phyloP scores from a whole-genome alignment of 2,113 vertebrate genomes.

The Perccottus glenii region DNA sequence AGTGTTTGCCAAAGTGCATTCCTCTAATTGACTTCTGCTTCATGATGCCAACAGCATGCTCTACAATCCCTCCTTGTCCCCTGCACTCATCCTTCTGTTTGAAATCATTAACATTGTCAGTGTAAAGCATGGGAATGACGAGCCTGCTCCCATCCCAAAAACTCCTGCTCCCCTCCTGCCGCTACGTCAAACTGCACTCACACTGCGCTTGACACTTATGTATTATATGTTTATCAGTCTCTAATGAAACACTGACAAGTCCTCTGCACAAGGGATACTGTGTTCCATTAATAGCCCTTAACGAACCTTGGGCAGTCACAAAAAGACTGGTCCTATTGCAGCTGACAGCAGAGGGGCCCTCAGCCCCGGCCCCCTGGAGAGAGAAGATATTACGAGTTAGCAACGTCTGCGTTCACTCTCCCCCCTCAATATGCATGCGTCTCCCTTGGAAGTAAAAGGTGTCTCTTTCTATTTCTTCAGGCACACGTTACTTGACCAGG shows the following conservation, averaged over 20 bases:
- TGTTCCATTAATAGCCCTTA: slow-evolving; percentile 78
- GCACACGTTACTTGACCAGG: slow-evolving; percentile 58
- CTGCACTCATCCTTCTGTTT: slow-evolving; percentile 24
- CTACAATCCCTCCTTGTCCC: slow-evolving; percentile 20
- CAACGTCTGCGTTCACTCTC: slow-evolving; percentile 56
- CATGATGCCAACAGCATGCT: slow-evolving; percentile 19
- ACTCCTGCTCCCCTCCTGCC: slow-evolving; percentile 40
- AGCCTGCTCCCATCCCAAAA: slow-evolving; percentile 59
- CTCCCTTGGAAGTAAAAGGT: slow-evolving; percentile 62
- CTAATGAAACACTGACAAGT: slow-evolving; percentile 81
- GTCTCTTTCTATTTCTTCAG: slow-evolving; percentile 69
- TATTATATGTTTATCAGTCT: slow-evolving; percentile 77
- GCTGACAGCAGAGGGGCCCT: slow-evolving; percentile 72
- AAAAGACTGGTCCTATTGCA: slow-evolving; percentile 71
- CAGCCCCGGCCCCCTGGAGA: slow-evolving; percentile 69
- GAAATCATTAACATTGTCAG: slow-evolving; percentile 59
- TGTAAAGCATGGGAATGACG: slow-evolving; percentile 60
- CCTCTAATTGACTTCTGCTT: slow-evolving; percentile 26
- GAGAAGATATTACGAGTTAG: slow-evolving; percentile 76
- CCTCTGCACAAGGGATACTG: slow-evolving; percentile 67
- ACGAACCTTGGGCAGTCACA: slow-evolving; percentile 75
- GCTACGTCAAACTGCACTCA: slow-evolving; percentile 47
- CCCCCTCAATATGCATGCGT: slow-evolving; percentile 42
- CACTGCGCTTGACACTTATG: slow-evolving; percentile 70
- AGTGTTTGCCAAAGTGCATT: slow-evolving; percentile 34